phyloP scores from a whole-genome alignment of 2,888 invertebrate genomes.

The Tineola bisselliella region DNA sequence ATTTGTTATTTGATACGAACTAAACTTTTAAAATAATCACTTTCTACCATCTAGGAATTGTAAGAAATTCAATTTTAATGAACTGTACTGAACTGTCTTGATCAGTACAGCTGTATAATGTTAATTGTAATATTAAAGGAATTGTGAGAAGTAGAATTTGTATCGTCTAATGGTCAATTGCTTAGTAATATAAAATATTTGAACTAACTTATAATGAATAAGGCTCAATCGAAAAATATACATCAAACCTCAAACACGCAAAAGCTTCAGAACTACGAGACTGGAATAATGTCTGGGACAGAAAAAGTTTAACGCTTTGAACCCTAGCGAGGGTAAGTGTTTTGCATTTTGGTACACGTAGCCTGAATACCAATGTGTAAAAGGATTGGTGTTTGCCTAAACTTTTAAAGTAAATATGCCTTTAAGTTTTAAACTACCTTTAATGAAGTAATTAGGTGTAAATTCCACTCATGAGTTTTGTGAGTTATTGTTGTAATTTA shows the following conservation, averaged over 20 bases:
- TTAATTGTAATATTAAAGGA: no score
- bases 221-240: constrained; percentile 56
- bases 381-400: constrained; percentile 58
- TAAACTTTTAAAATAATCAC: no score
- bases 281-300: constrained; percentile 59
- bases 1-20: no score
- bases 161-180: no score
- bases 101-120: no score
- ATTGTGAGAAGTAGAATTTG: no score
- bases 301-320: constrained; percentile 63
- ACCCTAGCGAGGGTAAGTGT: constrained; percentile 62
- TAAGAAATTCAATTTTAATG: no score
- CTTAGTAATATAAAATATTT: no score
- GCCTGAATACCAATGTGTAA: constrained; percentile 59
- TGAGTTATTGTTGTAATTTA: not conserved
- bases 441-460: constrained; percentile 1
- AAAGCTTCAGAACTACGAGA: constrained; percentile 59
- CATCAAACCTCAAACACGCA: constrained; percentile 60
- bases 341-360: constrained; percentile 58
- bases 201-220: constrained; percentile 44
- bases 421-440: not conserved
- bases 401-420: constrained; percentile 17
- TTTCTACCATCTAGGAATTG: no score
- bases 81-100: no score
- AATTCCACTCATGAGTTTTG: not conserved